These are phyloP conservation scores for Rapana venosa DNA, from an alignment of 2,888 invertebrate species.

Conservation along the genomic window DNA sequence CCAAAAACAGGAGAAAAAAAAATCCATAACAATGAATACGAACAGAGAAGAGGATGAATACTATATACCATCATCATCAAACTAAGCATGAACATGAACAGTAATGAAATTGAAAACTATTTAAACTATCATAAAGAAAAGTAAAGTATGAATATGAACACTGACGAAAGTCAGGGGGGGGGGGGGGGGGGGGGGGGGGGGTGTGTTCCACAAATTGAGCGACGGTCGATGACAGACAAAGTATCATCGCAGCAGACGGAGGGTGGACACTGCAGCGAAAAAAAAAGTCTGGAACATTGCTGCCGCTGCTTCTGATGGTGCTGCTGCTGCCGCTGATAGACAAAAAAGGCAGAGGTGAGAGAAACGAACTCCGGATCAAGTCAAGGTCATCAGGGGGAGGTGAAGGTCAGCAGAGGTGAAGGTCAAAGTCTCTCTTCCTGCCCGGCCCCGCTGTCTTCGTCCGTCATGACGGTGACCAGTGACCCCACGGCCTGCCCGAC, in stretches of 20 bases:
- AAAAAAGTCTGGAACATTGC: background rate
- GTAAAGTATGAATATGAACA: background rate
- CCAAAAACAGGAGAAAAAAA: no score
- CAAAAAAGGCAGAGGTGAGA: background rate
- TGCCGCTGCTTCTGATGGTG: background rate
- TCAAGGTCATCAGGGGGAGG: background rate
- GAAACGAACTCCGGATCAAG: no score
- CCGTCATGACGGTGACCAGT: constrained; percentile 92
- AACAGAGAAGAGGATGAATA: background rate
- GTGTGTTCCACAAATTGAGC: no score
- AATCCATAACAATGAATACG: no score
- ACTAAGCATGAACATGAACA: background rate
- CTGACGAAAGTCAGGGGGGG: background rate
- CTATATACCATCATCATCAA: background rate
- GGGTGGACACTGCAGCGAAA: background rate
- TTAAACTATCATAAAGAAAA: background rate
- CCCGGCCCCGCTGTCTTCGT: constrained; percentile 82
- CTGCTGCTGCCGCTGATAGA: background rate
- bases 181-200: background rate
- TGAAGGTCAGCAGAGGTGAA: background rate
- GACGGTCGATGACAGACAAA: background rate
- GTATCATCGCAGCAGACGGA: no score
- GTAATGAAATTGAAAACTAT: background rate
- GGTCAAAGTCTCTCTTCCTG: constrained; percentile 44
- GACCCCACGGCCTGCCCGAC: constrained; percentile 92